A percentile compares a stretch with the other conserved stretches of the same genome.
Evolutionary conservation across 2,888 invertebrate species (phyloP).

Genomic region (Drosophila dives): DNA sequence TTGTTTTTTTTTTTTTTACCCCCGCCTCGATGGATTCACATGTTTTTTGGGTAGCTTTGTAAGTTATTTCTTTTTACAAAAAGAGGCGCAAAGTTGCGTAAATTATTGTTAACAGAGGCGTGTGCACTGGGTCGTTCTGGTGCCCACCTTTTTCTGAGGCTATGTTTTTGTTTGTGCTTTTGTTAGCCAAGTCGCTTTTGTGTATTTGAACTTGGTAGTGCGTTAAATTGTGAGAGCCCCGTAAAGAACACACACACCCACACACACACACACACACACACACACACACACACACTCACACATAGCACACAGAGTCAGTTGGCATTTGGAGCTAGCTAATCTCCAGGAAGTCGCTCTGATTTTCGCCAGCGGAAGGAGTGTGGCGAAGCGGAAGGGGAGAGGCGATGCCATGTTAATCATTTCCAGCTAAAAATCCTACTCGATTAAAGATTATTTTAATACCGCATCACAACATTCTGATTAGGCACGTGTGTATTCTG

Average conservation of each 20-base stretch:
- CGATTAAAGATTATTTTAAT: conserved; percentile 69
- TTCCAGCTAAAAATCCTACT: conserved; percentile 61
- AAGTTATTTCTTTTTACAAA: conserved; percentile 78
- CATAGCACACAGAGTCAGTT: conserved; percentile 19
- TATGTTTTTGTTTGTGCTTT: conserved; percentile 30
- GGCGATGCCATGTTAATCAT: conserved; percentile 55
- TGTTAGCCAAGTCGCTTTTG: conserved; percentile 67
- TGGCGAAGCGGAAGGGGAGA: conserved; percentile 2
- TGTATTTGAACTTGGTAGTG: conserved; percentile 79
- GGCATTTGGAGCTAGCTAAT: conserved; percentile 63
- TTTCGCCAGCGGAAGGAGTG: conserved; percentile 50
- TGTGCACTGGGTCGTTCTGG: conserved; percentile 58
- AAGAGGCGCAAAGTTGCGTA: conserved; percentile 79
- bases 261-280: conserved; percentile 21
- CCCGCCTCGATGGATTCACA: conserved; percentile 16
- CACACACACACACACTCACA: conserved; percentile 18
- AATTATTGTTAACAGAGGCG: conserved; percentile 78
- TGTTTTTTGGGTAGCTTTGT: conserved; percentile 60
- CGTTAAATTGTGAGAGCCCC: conserved; percentile 76
- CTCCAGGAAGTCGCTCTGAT: conserved; percentile 75
- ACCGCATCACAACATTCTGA: conserved; percentile 69
- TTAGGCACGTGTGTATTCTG: conserved; percentile 71
- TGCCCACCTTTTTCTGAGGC: conserved; percentile 33
- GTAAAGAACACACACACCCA: conserved; percentile 51
- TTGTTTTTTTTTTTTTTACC: conserved; percentile 24